Evolutionary conservation across 2,888 invertebrate species (phyloP).

Genomic region (Drosophila borborema): DNA sequence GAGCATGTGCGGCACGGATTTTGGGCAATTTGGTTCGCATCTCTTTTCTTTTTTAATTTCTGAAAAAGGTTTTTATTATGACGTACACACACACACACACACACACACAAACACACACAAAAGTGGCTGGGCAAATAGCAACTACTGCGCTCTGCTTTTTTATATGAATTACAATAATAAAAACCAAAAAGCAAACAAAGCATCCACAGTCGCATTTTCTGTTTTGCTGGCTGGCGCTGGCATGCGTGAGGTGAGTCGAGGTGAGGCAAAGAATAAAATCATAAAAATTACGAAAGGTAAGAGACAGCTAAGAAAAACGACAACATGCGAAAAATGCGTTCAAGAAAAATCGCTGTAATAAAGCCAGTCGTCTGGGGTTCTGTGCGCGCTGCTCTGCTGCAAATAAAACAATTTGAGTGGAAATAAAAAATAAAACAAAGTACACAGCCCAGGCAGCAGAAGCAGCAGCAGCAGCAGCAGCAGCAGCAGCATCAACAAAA

Average conservation of each 20-base stretch:
- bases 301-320: constrained; percentile 67
- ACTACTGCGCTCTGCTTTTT: constrained; percentile 39
- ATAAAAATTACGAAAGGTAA: constrained; percentile 80
- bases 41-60: constrained; percentile 73
- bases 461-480: constrained; percentile 9
- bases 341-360: constrained; percentile 82
- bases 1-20: constrained; percentile 54
- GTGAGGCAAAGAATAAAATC: constrained; percentile 66
- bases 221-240: constrained; percentile 12
- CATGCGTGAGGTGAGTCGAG: constrained; percentile 16
- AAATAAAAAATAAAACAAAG: constrained; percentile 78
- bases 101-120: constrained; percentile 2
- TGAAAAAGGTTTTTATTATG: constrained; percentile 77
- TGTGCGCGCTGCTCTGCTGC: constrained; percentile 39
- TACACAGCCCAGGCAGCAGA: constrained; percentile 28
- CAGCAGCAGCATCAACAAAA: constrained; percentile 18
- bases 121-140: constrained; percentile 29
- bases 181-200: constrained; percentile 56
- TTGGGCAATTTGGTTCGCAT: constrained; percentile 56
- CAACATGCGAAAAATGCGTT: constrained; percentile 75
- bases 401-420: constrained; percentile 82
- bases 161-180: constrained; percentile 79
- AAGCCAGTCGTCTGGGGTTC: constrained; percentile 62
- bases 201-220: constrained; percentile 35
- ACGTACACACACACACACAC: constrained; percentile 32